These are phyloP conservation scores for Epizoanthus illoricatus DNA, from an alignment of 92 coral and sea anemone species.

Conservation along the genomic window DNA sequence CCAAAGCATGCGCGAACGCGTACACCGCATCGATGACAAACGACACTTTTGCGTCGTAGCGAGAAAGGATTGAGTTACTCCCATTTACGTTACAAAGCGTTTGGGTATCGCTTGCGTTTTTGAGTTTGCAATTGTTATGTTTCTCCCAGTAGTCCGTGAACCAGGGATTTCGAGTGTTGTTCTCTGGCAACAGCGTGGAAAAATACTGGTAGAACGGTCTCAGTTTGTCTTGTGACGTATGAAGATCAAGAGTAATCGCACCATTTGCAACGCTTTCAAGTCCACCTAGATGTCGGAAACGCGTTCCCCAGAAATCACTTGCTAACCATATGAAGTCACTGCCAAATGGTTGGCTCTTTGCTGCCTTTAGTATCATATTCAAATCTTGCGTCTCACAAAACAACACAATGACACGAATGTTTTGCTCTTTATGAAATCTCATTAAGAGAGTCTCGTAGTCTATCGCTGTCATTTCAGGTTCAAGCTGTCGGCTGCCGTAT, in stretches of 20 bases:
- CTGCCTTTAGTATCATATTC: slow-evolving; percentile 59
- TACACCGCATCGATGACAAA: slow-evolving; percentile 81
- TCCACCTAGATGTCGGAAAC: slow-evolving; percentile 51
- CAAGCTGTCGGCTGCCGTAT: slow-evolving; percentile 31
- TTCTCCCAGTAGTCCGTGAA: slow-evolving; percentile 79
- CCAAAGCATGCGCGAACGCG: slow-evolving; percentile 83
- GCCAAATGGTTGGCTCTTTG: slow-evolving; percentile 44
- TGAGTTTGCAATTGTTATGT: slow-evolving; percentile 53
- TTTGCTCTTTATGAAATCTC: slow-evolving; percentile 39
- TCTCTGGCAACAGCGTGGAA: slow-evolving; percentile 54
- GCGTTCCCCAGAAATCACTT: slow-evolving; percentile 92
- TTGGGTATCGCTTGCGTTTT: slow-evolving; percentile 26
- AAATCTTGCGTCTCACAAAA: slow-evolving; percentile 68
- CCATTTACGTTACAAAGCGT: slow-evolving; percentile 4
- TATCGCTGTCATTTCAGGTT: slow-evolving; percentile 37
- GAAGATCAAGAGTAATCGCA: slow-evolving; percentile 79
- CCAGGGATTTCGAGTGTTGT: slow-evolving; percentile 84
- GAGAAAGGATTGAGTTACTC: slow-evolving; percentile 5
- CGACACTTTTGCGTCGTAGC: slow-evolving; percentile 50
- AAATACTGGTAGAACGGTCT: slow-evolving; percentile 70
- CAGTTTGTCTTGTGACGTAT: slow-evolving; percentile 41
- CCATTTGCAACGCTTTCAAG: slow-evolving; percentile 83
- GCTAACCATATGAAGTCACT: slow-evolving; percentile 72
- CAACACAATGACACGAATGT: slow-evolving; percentile 68
- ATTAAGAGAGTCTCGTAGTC: slow-evolving; percentile 46